phyloP scores from a whole-genome alignment of 2,113 vertebrate genomes.

The Dicentrarchus labrax region DNA sequence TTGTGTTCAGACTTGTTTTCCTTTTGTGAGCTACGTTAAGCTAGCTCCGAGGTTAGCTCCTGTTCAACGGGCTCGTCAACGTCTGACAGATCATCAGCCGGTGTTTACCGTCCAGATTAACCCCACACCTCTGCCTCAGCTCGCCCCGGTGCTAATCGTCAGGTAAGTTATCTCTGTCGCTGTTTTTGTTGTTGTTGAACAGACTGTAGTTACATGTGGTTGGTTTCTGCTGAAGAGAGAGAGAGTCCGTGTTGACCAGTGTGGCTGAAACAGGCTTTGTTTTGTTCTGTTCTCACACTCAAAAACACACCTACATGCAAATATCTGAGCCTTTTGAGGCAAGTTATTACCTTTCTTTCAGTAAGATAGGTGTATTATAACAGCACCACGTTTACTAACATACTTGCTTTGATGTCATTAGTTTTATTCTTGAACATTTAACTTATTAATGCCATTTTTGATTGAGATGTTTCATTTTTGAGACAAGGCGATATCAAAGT shows the following conservation, averaged over 20 bases:
- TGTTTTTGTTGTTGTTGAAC: neutral
- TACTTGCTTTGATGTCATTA: neutral
- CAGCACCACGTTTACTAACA: neutral
- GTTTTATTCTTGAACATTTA: neutral
- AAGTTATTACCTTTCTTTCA: neutral
- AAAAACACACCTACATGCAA: too few relatives aligned
- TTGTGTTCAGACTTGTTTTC: slow-evolving; percentile 33
- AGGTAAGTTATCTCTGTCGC: slow-evolving; percentile 38
- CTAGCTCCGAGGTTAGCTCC: slow-evolving; percentile 64
- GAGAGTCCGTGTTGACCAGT: neutral
- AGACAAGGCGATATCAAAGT: neutral
- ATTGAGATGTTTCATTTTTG: neutral
- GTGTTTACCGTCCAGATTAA: slow-evolving; percentile 24
- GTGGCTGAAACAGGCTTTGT: neutral
- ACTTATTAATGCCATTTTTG: neutral
- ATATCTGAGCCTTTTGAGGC: neutral
- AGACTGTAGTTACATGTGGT: neutral
- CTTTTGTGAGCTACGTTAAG: slow-evolving; percentile 42
- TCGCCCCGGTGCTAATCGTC: neutral
- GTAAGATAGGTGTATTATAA: neutral
- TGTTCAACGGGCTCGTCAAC: slow-evolving; percentile 21
- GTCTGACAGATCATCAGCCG: slow-evolving; percentile 10
- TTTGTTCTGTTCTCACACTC: neutral
- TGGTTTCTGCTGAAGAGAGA: neutral
- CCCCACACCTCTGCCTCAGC: neutral